Percentiles rank a stretch among this genome's conserved stretches.
Evolutionary conservation across 2,888 invertebrate species (phyloP).

Genomic region (Parnassius apollo): DNA sequence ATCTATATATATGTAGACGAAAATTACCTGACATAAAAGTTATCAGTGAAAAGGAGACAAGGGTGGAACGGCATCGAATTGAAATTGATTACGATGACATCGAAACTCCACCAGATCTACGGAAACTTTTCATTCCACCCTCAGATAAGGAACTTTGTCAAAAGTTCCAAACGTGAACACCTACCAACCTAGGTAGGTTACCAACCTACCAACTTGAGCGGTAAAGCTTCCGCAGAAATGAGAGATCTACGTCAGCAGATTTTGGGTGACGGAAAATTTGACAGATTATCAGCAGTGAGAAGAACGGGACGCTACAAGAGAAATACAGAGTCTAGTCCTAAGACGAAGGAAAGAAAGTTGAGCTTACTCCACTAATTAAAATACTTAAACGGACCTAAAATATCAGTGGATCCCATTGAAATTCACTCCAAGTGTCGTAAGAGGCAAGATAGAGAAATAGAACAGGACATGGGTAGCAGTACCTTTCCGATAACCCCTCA

Average conservation of each 20-base stretch:
- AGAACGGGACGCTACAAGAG: constrained; percentile 90
- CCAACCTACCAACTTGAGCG: constrained; percentile 45
- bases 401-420: no score
- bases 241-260: constrained; percentile 75
- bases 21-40: constrained; percentile 74
- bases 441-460: no score
- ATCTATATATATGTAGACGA: no score
- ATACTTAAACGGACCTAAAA: no score
- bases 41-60: constrained; percentile 48
- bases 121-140: constrained; percentile 84
- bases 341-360: constrained; percentile 78
- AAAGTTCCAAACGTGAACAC: constrained; percentile 67
- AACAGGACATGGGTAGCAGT: no score
- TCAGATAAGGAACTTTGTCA: constrained; percentile 83
- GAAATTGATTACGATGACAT: constrained; percentile 95
- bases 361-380: constrained; percentile 27
- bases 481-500: no score
- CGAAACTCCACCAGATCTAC: constrained; percentile 92
- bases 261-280: constrained; percentile 89
- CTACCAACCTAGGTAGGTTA: constrained; percentile 40
- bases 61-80: constrained; percentile 80
- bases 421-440: no score
- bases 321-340: constrained; percentile 80
- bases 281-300: constrained; percentile 90
- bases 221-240: constrained; percentile 65